Base-by-base conservation (phyloP, 2,888 invertebrate species). In the Crocallis elinguaria region DNA sequence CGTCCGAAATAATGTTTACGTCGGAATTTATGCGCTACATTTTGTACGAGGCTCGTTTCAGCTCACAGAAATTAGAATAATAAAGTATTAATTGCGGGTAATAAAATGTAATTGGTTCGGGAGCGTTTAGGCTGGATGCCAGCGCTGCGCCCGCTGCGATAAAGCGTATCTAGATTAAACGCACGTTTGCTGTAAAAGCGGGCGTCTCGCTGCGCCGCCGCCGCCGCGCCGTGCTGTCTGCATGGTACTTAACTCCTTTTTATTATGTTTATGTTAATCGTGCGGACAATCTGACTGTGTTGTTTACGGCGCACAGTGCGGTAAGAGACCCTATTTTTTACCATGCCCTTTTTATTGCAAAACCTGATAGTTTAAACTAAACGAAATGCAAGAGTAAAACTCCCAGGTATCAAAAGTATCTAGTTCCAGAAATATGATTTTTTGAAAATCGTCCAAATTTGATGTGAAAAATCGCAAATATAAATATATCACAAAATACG, bases 221-320 rank as follows among this genome's bases (percentile, higher is more conserved):
- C 29, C 45, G 53, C 86, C 86, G 76, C 39, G 53, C 87, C 86
- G 76, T 59, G 77, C 83, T 60, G 86, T 86, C 88, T 88, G 81
- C 82, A 84, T 79, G 81, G 69, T 69, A 81, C 80, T 80, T 66
- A 73, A 77, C 78, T 67, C 60, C 65, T 68, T 69, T 61, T 68
- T 53, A 46, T 48, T 42, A 50, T 69, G 68, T 73, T 62, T 69
- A 73, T 70, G 66, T 66, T 64, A 67, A 77, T 71, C 66, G 67
- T 58, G 77, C 77, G 75, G 25, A 23, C 19, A 37, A 48, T 43
- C 33, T 71, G 70, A 72, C 8, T 23, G 7, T 38, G 29, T 29
- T 25, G 33, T 27, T 23, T 27, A 27, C 45, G 30, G 12, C 1
- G 9, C n/a, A n/a, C 27, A 9, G n/a, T n/a, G n/a, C n/a, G n/a